These are phyloP conservation scores for Toxotes chatareus DNA, from an alignment of 2,113 vertebrate genomes.

Conservation along the genomic window DNA sequence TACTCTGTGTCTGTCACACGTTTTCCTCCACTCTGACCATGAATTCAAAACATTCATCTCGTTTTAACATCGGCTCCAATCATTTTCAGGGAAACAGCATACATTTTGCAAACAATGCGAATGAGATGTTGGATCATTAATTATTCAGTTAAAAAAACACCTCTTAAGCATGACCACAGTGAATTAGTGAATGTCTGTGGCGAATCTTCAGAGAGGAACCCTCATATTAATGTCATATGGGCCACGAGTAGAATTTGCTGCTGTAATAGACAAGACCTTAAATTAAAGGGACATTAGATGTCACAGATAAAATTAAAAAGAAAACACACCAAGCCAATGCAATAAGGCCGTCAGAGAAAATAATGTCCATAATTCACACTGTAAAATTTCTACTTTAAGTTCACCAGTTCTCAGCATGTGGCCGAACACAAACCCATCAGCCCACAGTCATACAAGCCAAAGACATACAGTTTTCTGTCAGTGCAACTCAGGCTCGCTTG, in stretches of 20 bases:
- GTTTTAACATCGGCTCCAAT: conserved; percentile 3
- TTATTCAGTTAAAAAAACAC: conserved; percentile 3
- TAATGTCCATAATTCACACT: conserved; percentile 16
- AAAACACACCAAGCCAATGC: conserved; percentile 39
- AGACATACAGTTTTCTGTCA: conserved; percentile 39
- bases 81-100: not conserved
- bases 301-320: conserved; percentile 16
- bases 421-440: conserved; percentile 3
- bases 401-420: conserved; percentile 1
- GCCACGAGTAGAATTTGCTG: not conserved
- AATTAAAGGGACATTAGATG: conserved; percentile 15
- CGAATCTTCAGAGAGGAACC: not conserved
- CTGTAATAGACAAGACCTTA: not conserved
- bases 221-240: not conserved
- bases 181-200: conserved; percentile 2
- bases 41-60: not conserved
- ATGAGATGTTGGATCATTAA: not conserved
- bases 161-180: conserved; percentile 1
- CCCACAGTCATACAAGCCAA: conserved; percentile 20
- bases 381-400: conserved; percentile 11
- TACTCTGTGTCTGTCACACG: not conserved
- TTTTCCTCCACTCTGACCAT: not conserved
- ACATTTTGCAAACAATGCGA: not conserved
- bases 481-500: conserved; percentile 40
- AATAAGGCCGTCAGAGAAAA: conserved; percentile 40